Conservation (phyloP, 1,140 invertebrate species). For the Helicoverpa armigera region DNA sequence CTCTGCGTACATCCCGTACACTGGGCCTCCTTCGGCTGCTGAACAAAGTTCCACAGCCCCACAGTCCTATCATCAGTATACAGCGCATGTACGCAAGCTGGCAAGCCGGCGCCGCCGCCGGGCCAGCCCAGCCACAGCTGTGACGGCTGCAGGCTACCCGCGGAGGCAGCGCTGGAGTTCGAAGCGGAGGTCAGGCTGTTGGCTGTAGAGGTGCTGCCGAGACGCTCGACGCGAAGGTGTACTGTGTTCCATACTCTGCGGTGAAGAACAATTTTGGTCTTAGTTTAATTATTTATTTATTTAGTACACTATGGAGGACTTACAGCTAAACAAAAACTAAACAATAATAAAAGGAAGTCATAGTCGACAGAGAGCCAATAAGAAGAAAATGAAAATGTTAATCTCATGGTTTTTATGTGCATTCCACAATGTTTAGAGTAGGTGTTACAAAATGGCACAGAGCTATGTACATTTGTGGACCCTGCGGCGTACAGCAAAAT, state of each 20-base stretch:
- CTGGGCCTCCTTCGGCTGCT: constrained; percentile 86
- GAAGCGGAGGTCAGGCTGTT: constrained; percentile 50
- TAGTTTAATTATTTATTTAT: too few species aligned
- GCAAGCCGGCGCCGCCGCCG: constrained; percentile 79
- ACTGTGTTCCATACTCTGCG: constrained; percentile 77
- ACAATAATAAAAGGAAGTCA: too few species aligned
- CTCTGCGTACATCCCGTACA: constrained; percentile 93
- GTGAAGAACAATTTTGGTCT: background rate
- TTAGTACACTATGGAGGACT: too few species aligned
- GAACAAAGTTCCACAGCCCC: constrained; percentile 95
- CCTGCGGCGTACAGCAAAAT: too few species aligned
- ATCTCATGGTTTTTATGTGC: too few species aligned
- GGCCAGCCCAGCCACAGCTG: constrained; percentile 70
- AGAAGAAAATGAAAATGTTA: too few species aligned
- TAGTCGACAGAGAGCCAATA: too few species aligned
- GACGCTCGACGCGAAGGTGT: constrained; percentile 70
- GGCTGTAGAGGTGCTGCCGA: constrained; percentile 42
- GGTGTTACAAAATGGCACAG: too few species aligned
- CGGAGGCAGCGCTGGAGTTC: constrained; percentile 63
- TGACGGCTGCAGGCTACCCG: constrained; percentile 55
- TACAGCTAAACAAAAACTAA: too few species aligned
- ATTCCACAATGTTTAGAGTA: too few species aligned
- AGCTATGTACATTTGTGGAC: too few species aligned
- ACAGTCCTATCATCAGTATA: constrained; percentile 92
- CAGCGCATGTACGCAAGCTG: constrained; percentile 93